Evolutionary conservation across 1,140 invertebrate species (phyloP).

Genomic region (Achroia grisella): DNA sequence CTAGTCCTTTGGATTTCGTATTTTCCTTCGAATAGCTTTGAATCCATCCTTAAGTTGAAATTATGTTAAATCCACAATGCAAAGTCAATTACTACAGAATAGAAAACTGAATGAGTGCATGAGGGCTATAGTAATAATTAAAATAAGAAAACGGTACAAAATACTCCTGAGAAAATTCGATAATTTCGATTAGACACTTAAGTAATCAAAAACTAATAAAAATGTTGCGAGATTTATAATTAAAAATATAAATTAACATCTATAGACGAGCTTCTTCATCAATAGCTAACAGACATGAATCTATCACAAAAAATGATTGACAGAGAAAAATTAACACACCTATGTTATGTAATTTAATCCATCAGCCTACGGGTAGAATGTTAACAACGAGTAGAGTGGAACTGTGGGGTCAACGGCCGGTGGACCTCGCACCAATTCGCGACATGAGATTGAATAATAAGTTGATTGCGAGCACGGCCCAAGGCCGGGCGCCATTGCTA

Average conservation of each 20-base stretch:
- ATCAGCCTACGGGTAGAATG: constrained; percentile 24
- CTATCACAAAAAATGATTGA: constrained; percentile 2
- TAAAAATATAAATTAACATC: neutral
- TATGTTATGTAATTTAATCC: constrained; percentile 32
- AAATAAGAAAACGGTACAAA: too few relatives aligned
- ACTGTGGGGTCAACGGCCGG: constrained; percentile 52
- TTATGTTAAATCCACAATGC: too few relatives aligned
- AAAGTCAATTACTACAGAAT: too few relatives aligned
- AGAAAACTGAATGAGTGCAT: too few relatives aligned
- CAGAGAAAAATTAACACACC: constrained; percentile 16
- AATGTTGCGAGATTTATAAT: too few relatives aligned
- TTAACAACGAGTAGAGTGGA: constrained; percentile 42
- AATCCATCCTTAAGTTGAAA: too few relatives aligned
- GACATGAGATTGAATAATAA: constrained; percentile 74
- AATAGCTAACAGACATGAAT: neutral
- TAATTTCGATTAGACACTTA: too few relatives aligned
- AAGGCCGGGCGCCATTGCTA: constrained; percentile 63
- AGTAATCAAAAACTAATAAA: too few relatives aligned
- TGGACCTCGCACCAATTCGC: constrained; percentile 70
- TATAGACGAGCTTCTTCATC: neutral
- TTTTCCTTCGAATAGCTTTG: too few relatives aligned
- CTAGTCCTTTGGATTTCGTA: too few relatives aligned
- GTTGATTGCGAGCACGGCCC: constrained; percentile 63
- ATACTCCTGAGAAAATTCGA: too few relatives aligned
- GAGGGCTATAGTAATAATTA: too few relatives aligned